phyloP scores from a whole-genome alignment of 2,888 invertebrate species.

The Asteroscopus sphinx region DNA sequence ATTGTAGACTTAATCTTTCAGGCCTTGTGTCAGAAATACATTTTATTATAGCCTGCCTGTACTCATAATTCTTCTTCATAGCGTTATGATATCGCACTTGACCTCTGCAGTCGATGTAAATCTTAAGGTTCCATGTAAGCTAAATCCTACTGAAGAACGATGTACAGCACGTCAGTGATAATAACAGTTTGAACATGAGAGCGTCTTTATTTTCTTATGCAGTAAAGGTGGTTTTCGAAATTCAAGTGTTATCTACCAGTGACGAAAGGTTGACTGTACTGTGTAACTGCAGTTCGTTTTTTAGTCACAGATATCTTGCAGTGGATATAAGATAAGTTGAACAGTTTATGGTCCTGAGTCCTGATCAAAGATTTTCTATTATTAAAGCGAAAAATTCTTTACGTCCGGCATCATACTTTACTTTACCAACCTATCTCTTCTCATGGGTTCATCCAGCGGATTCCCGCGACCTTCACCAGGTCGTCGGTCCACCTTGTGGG shows the following conservation, averaged over 20 bases:
- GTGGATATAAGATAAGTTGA: constrained; percentile 39
- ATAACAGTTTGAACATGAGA: no score
- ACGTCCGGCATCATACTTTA: no score
- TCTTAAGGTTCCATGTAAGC: constrained; percentile 32
- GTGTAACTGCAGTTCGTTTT: constrained; percentile 19
- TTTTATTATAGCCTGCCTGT: constrained; percentile 56
- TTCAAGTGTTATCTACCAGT: no score
- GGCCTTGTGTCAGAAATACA: constrained; percentile 52
- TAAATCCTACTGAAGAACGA: constrained; percentile 38
- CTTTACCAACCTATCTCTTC: no score
- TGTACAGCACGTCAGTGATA: no score
- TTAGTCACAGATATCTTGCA: constrained; percentile 25
- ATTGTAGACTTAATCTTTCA: constrained; percentile 52
- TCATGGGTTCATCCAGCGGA: no score
- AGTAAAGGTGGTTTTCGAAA: no score
- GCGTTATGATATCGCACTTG: constrained; percentile 59
- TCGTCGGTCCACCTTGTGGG: no score
- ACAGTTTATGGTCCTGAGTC: constrained; percentile 26
- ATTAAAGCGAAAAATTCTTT: no score
- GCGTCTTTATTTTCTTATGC: no score
- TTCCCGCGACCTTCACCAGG: no score
- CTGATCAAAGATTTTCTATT: constrained; percentile 27
- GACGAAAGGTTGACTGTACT: no score
- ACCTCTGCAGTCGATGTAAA: constrained; percentile 61
- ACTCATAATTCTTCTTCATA: constrained; percentile 65